Conservation (phyloP, 37 sponge, comb jelly and placozoan genomes). For the Spongia lamella region DNA sequence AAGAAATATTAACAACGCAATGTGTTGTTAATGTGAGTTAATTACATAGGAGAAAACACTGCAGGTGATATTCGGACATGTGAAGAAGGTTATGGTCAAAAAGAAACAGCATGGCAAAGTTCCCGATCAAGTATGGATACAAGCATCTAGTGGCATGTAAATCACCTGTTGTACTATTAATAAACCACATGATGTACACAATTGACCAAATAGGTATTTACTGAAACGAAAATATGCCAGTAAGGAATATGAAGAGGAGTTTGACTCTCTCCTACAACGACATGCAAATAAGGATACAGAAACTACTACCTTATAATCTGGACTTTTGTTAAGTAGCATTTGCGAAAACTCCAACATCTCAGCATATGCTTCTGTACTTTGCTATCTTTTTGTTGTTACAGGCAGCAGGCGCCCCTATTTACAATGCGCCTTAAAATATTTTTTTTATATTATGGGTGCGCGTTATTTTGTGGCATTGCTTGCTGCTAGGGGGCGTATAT, state of each 20-base stretch:
- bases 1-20: background rate
- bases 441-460: no score
- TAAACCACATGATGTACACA: background rate
- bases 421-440: no score
- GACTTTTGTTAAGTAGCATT: no score
- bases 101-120: background rate
- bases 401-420: no score
- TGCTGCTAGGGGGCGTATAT: no score
- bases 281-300: background rate
- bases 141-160: slow-evolving; percentile 82
- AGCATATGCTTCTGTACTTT: no score
- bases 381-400: no score
- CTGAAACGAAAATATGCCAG: background rate
- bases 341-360: no score
- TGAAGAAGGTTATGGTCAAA: slow-evolving; percentile 47
- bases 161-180: background rate
- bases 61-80: slow-evolving; percentile 72
- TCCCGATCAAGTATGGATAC: slow-evolving; percentile 35
- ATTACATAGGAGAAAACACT: slow-evolving; percentile 48
- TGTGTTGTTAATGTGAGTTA: background rate
- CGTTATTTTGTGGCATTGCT: no score
- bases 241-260: slow-evolving; percentile 6
- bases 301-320: no score
- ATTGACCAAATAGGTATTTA: slow-evolving; percentile 14
- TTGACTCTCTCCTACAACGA: background rate